Conservation (phyloP, 2,113 vertebrate genomes). For the Tautogolabrus adspersus region DNA sequence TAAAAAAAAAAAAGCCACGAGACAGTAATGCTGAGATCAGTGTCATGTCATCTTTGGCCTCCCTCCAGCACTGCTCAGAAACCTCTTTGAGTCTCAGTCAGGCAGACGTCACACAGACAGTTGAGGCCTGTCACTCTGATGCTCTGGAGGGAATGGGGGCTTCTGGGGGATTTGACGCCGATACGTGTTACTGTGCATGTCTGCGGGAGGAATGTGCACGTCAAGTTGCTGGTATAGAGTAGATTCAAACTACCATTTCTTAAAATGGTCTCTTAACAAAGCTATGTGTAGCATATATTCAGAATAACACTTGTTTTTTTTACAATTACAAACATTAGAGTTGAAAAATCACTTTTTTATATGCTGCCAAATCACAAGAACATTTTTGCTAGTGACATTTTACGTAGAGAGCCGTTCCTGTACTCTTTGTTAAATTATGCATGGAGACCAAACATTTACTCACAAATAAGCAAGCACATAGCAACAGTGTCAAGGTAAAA, state of each 20-base stretch:
- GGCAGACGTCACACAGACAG: conserved; percentile 66
- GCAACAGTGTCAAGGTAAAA: too few relatives aligned
- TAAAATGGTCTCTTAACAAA: background rate
- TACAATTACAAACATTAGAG: background rate
- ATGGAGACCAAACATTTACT: too few relatives aligned
- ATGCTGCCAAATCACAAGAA: too few relatives aligned
- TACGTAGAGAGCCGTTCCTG: too few relatives aligned
- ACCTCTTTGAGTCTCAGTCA: conserved; percentile 65
- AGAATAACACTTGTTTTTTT: background rate
- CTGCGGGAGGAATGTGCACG: conserved; percentile 50
- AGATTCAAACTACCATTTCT: conserved; percentile 39
- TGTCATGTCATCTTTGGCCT: conserved; percentile 71
- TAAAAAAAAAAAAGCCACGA: conserved; percentile 40
- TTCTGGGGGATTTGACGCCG: conserved; percentile 49
- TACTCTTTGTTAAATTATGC: too few relatives aligned
- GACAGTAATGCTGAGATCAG: conserved; percentile 71
- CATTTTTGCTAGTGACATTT: too few relatives aligned
- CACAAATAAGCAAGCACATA: too few relatives aligned
- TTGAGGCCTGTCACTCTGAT: conserved; percentile 69
- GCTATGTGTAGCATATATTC: background rate
- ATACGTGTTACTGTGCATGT: conserved; percentile 44
- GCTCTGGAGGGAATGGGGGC: conserved; percentile 50
- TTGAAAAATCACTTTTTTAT: too few relatives aligned
- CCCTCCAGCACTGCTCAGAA: conserved; percentile 62
- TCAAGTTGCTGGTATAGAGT: conserved; percentile 31